Evolutionary conservation across 2,113 vertebrate genomes (phyloP), one percentile per base, ranked within the genome.

Genomic region (Holacanthus passer): DNA sequence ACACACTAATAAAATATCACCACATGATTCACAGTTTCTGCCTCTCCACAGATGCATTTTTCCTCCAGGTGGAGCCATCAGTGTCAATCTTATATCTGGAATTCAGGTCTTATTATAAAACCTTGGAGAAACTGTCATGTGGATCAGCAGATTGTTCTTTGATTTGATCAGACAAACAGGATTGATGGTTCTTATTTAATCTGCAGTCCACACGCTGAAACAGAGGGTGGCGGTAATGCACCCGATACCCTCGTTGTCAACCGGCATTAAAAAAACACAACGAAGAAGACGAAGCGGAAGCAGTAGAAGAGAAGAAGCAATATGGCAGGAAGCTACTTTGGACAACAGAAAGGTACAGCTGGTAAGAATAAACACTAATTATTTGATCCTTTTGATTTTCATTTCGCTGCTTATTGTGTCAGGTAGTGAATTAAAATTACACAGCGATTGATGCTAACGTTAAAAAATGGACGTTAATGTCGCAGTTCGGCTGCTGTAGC

Each of bases 271-370:
- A 16, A 5, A 47, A 11, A 67, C 24, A 8, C 1, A 31, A n/a
- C n/a, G 14, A 70, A n/a, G 45, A 77, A 56, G 73, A 39, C 43
- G 12, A 70, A 39, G 24, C 52, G 43, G 45, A 32, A 37, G 19
- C 35, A 53, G 50, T 55, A 68, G 69, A 37, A 22, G 37, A 70
- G 20, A 7, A 22, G 31, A 31, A 66, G 8, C 5, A 73, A 20
- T 14, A 84, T 81, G 75, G 43, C 58, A 85, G 27, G 32, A 72
- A 48, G 81, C 77, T 89, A 81, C 75, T 37, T 58, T 63, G 53
- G 37, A 56, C 70, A 80, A 77, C 69, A 83, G 32, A 67, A 24
- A 75, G 67, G 52, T 47, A 37, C 8, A 77, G 31, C 71, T 72
- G 81, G 76, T 81, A 73, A 82, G 73, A 68, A 22, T 50, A n/a